Conservation (phyloP, 2,797 vertebrate genomes). For the Cryptoblepharus egeriae region DNA sequence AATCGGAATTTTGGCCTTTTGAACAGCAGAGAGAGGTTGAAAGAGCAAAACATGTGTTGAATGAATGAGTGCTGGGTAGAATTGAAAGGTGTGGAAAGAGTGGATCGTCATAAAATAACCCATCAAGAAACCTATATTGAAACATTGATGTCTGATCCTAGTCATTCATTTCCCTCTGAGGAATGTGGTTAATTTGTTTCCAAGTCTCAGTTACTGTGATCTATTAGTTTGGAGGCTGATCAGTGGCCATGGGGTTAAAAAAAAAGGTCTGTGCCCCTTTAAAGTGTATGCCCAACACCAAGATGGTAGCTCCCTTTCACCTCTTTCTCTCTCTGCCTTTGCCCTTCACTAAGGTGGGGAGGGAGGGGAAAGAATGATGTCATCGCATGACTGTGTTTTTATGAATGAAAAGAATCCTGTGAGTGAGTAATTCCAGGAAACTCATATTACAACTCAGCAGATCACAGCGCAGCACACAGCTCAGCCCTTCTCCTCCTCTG, state of each 20-base stretch:
- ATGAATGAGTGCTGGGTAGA: no score
- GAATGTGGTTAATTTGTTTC: neutral
- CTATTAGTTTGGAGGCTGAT: neutral
- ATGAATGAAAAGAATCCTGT: conserved; percentile 99
- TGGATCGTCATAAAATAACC: no score
- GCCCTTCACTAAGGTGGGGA: conserved; percentile 5
- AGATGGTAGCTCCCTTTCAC: conserved; percentile 36
- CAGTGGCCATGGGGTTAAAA: neutral
- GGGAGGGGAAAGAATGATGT: conserved; percentile 78
- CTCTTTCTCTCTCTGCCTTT: neutral
- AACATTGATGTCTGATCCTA: neutral
- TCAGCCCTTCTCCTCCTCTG: conserved; percentile 47
- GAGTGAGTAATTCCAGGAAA: conserved; percentile 97
- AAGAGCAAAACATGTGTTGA: no score
- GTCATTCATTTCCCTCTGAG: neutral
- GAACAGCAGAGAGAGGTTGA: no score
- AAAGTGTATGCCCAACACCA: conserved; percentile 33
- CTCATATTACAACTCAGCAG: conserved; percentile 80
- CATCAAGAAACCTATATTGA: no score
- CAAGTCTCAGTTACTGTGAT: neutral
- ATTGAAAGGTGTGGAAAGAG: no score
- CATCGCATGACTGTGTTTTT: conserved; percentile 95
- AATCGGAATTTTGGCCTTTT: no score
- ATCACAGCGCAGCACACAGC: conserved; percentile 26
- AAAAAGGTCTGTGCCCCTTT: neutral